A percentile compares a stretch with the other conserved stretches of the same genome.
These are phyloP conservation scores for Ammodramus savannarum DNA, from an alignment of 2,113 vertebrate species.

Conservation along the genomic window DNA sequence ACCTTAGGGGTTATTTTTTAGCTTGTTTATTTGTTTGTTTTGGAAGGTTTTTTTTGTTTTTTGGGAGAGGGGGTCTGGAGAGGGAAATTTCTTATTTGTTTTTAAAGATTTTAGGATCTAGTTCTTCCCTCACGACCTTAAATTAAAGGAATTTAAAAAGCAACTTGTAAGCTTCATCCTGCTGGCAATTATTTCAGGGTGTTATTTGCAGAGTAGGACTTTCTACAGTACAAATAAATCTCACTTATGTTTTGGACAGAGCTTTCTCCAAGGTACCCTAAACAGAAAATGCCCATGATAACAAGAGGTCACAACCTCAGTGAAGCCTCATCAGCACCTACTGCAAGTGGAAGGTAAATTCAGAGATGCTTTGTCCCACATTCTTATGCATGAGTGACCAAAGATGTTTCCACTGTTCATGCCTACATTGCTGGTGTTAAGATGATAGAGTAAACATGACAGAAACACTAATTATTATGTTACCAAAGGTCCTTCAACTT, in stretches of 20 bases:
- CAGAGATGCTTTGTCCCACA: neutral
- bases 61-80: neutral
- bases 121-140: neutral
- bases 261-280: neutral
- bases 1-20: rapidly evolving
- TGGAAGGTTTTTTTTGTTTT: rapidly evolving
- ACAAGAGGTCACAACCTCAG: neutral
- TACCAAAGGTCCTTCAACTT: neutral
- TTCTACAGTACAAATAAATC: neutral
- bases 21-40: neutral
- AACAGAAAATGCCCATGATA: neutral
- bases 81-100: neutral
- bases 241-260: neutral
- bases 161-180: neutral
- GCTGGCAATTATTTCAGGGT: neutral
- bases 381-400: neutral
- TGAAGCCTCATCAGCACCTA: neutral
- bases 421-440: neutral
- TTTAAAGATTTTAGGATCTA: neutral
- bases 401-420: neutral
- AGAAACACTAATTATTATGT: neutral
- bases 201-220: neutral
- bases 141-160: neutral
- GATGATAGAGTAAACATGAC: neutral
- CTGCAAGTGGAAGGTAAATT: neutral